Conservation (phyloP, 1,140 invertebrate genomes). For the Pogonomyrmex californicus region DNA sequence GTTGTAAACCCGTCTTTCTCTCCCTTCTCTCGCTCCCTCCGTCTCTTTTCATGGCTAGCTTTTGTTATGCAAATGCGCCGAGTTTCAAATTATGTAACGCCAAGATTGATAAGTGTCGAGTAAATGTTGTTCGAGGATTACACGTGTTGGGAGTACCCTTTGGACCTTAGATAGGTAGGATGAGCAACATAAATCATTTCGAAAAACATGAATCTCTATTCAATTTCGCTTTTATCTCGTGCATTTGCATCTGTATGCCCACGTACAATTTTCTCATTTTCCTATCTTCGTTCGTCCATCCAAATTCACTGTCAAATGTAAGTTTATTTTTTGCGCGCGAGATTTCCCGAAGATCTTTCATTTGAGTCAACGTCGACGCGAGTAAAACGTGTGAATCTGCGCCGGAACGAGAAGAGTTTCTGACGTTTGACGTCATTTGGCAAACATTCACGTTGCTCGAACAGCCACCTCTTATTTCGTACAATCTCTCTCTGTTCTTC, state of each 20-base stretch:
- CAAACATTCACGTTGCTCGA: constrained; percentile 78
- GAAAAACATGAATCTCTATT: not conserved
- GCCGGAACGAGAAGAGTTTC: constrained; percentile 21
- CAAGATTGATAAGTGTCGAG: not conserved
- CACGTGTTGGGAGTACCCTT: not conserved
- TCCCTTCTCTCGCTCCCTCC: not conserved
- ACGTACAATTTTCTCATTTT: not conserved
- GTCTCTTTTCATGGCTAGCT: not conserved
- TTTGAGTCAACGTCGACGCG: constrained; percentile 1
- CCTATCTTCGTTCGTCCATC: not conserved
- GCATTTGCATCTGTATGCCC: not conserved
- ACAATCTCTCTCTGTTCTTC: constrained; percentile 25
- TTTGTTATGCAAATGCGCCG: constrained; percentile 23
- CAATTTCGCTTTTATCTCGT: not conserved
- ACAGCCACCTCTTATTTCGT: constrained; percentile 57
- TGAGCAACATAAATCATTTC: not conserved
- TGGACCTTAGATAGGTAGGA: not conserved
- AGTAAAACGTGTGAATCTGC: constrained; percentile 42
- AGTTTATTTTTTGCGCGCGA: not conserved
- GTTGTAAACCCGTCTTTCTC: not conserved
- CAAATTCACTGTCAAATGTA: not conserved
- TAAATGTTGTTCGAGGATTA: constrained; percentile 14
- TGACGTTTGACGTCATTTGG: constrained; percentile 77
- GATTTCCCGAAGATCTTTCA: constrained; percentile 12
- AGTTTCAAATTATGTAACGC: constrained; percentile 18